Base-by-base conservation (phyloP, 2,797 vertebrate species). In the Chelon labrosus region DNA sequence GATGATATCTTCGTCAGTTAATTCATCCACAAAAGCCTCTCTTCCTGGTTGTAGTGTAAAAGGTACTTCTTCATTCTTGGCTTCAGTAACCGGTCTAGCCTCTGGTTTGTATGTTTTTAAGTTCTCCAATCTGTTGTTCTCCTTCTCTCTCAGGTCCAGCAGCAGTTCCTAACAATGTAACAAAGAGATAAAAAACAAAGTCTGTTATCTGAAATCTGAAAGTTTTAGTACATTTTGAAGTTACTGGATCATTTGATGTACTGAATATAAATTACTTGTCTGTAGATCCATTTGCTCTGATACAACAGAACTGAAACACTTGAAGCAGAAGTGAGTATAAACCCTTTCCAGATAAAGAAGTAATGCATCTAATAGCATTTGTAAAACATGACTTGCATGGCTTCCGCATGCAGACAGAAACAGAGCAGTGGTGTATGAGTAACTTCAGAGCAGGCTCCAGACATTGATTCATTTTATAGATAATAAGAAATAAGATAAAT, bases 151-250 rank as follows among this genome's bases (percentile, higher is more conserved):
- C 83, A 92, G 76, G 13, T 19, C 62, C 35, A 25, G 70, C 69
- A 96, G 84, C 5, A 72, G 84, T 54, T 79, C 80, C 95, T 96
- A 83, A 39, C 12, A 75, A 85, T 1, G 47, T n/a, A 53, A 65
- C 12, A 71, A 1, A 44, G 17, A 35, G 7, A 50, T 22, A 20
- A 44, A 59, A 3, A 61, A 53, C 38, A 39, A 38, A 47, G 42
- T 7, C 7, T 16, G 31, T 35, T 35, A 7, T 35, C 31, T 35
- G 31, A 35, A 35, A 35, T 35, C 31, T 35, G 22, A 22, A 22
- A 22, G 31, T 35, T 7, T 35, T 35, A 35, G 4, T 44, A 13
- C 10, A 25, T 27, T 27, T 19, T 13, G 11, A 52, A 14, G 19
- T 52, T 16, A 22, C 8, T 50, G 8, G 5, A 41, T 51, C 61